phyloP scores from a whole-genome alignment of 2,797 vertebrate species.

The Pristis pectinata region DNA sequence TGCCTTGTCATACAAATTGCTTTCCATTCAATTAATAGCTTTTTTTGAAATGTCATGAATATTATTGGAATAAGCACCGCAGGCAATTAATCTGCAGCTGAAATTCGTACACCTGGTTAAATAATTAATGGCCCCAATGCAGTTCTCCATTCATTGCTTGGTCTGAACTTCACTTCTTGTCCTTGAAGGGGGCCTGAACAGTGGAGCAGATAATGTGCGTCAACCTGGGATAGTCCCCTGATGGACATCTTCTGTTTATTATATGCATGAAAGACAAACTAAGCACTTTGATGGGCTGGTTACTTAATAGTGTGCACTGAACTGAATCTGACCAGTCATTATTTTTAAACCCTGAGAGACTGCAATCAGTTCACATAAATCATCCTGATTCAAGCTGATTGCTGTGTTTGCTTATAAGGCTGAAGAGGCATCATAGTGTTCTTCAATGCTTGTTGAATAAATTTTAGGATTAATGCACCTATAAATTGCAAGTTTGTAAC shows the following conservation, averaged over 20 bases:
- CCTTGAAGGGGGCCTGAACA: not conserved
- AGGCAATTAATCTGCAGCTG: not conserved
- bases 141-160: not conserved
- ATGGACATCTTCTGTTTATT: slow-evolving; percentile 27
- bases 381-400: not conserved
- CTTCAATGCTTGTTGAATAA: not conserved
- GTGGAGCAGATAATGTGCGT: slow-evolving; percentile 11
- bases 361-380: not conserved
- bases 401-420: not conserved
- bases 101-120: not conserved
- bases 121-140: not conserved
- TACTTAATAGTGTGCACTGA: not conserved
- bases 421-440: not conserved
- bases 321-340: slow-evolving; percentile 18
- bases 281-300: not conserved
- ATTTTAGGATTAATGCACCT: not conserved
- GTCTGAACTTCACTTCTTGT: not conserved
- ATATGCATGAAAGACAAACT: not conserved
- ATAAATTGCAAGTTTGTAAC: not conserved
- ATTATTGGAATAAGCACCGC: not conserved
- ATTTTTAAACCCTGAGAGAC: not conserved
- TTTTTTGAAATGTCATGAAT: not conserved
- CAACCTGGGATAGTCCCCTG: not conserved
- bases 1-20: not conserved
- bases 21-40: not conserved